Conservation (phyloP, 1,140 invertebrate genomes). For the Caenorhabditis briggsae region DNA sequence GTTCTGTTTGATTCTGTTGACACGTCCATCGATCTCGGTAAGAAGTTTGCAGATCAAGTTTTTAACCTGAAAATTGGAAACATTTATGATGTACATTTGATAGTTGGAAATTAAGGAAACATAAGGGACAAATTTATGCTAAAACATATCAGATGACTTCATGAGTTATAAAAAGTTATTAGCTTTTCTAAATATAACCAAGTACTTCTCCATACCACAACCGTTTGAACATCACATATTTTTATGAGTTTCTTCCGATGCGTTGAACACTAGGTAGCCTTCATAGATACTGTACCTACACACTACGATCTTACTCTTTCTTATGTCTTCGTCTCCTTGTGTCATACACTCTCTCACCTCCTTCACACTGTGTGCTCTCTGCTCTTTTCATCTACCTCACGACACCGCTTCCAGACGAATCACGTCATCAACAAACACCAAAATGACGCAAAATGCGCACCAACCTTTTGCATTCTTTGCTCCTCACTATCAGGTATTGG, state of each 20-base stretch:
- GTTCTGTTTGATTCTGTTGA: constrained; percentile 68
- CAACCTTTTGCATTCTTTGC: constrained; percentile 75
- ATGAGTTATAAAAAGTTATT: too few relatives aligned
- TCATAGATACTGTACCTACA: background rate
- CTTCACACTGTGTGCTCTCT: constrained; percentile 21
- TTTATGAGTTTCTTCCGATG: too few relatives aligned
- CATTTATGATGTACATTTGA: too few relatives aligned
- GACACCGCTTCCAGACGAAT: background rate
- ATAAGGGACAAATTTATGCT: too few relatives aligned
- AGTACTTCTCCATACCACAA: too few relatives aligned
- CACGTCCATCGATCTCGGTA: constrained; percentile 74
- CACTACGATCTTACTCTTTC: background rate
- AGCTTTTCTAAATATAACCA: too few relatives aligned
- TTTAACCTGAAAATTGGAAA: constrained; percentile 69
- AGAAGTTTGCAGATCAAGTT: constrained; percentile 75
- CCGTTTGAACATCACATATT: too few relatives aligned
- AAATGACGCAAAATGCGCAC: constrained; percentile 46
- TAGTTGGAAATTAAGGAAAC: too few relatives aligned
- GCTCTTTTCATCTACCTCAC: constrained; percentile 42
- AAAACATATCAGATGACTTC: too few relatives aligned
- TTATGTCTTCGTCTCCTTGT: background rate
- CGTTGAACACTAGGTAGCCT: too few relatives aligned
- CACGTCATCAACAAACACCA: constrained; percentile 9
- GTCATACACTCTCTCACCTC: background rate
- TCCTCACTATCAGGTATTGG: constrained; percentile 75